These are phyloP conservation scores for Lonchura striata DNA, from an alignment of 2,113 vertebrate genomes.

Conservation along the genomic window DNA sequence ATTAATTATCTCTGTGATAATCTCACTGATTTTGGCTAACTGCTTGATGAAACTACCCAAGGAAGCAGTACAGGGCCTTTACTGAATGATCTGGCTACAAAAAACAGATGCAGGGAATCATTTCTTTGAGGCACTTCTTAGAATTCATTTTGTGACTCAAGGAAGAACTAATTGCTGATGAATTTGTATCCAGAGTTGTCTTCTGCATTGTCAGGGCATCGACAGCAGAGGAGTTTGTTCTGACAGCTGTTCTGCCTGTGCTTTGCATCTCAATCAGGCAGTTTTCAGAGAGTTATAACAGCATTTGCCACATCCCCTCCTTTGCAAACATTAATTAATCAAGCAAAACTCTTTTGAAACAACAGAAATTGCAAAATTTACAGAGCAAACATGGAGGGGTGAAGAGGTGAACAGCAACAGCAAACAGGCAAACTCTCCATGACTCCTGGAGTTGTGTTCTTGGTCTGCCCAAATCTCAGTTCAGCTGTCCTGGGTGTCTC, in stretches of 20 bases:
- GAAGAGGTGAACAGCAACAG: neutral
- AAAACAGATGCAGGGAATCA: neutral
- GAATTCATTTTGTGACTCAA: neutral
- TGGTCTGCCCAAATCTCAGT: neutral
- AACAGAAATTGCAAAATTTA: neutral
- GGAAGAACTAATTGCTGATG: constrained; percentile 4
- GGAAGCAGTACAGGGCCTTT: neutral
- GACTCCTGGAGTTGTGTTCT: rapidly evolving
- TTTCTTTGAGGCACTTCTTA: neutral
- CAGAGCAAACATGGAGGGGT: neutral
- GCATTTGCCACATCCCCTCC: neutral
- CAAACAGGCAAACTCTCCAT: neutral
- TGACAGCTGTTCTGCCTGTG: constrained; percentile 12
- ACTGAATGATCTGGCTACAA: neutral
- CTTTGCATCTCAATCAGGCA: constrained; percentile 4
- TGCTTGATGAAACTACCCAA: neutral
- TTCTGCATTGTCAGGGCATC: neutral
- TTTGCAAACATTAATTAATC: neutral
- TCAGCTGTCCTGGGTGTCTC: neutral
- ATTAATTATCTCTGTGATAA: neutral
- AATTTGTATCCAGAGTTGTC: constrained; percentile 2
- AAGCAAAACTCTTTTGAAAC: neutral
- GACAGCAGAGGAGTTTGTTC: neutral
- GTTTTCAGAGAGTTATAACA: neutral
- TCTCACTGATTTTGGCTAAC: neutral